Base-by-base conservation (phyloP, 2,113 vertebrate genomes). In the Bubo scandiacus region DNA sequence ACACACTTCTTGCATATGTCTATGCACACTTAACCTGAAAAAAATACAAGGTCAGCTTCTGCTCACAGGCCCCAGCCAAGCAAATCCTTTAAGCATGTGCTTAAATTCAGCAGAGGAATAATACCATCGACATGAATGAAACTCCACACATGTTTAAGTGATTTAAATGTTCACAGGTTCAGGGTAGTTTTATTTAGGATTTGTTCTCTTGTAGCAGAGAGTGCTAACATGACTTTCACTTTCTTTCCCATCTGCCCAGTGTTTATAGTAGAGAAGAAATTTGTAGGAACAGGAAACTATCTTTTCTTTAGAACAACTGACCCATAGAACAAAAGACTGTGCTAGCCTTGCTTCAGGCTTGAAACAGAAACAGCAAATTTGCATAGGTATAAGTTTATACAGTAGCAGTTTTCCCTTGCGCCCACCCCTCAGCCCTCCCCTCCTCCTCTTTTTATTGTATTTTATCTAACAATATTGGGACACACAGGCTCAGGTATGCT, bases 11-110 rank as follows among this genome's bases (percentile, higher is more conserved):
- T 91, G 27, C 22, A 19, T 61, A 32, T 20, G 43, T 80, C 42
- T 86, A 27, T 47, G 23, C 17, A 78, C 11, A 25, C 18, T 70
- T 85, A 34, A 84, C 49, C 54, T 51, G 17, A 65, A 78, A 92
- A 62, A 34, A 49, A 38, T 5, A 15, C 14, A 74, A 54, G 58
- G 42, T 72, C 57, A 95, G 15, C 54, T 92, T 79, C 61, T 81
- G 47, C 66, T 95, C 73, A 85, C 12, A 78, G 62, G 18, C 12
- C 38, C 23, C 43, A 47, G 77, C 67, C 88, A 93, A 96, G 27
- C 16, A 93, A 96, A 95, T 72, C 81, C 84, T 90, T 95, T 95
- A 94, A 95, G 62, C 42, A 72, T 45, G 30, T 91, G 59, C 75
- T 94, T 92, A 94, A 86, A 78, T 82, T 92, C 70, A 83, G 90